Evolutionary conservation across 2,113 vertebrate genomes (phyloP).

Genomic region (Zosterops hypoxanthus): DNA sequence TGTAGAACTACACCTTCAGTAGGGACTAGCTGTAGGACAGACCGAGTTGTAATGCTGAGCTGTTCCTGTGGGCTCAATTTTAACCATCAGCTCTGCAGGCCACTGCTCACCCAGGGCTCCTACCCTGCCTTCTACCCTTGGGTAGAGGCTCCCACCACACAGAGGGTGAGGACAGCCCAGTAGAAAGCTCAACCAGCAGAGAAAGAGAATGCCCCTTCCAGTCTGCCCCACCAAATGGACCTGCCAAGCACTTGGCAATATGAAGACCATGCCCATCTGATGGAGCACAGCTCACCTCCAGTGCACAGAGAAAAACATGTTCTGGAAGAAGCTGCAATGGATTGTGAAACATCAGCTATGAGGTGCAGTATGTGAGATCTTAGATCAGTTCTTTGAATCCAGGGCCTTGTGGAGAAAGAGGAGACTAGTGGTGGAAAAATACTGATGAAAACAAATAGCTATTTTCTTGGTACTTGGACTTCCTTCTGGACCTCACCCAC

Average conservation of each 20-base stretch:
- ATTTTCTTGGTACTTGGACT: not conserved
- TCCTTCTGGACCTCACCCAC: not conserved
- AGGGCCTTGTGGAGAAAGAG: not conserved
- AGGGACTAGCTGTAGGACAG: not conserved
- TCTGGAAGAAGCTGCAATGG: not conserved
- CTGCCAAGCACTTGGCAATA: rapidly evolving
- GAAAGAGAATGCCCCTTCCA: not conserved
- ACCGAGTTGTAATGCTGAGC: not conserved
- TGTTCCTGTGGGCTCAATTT: not conserved
- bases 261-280: rapidly evolving
- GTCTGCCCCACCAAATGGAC: not conserved
- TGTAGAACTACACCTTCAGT: not conserved
- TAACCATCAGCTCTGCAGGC: not conserved
- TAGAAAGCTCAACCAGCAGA: not conserved
- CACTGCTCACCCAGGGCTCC: not conserved
- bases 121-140: not conserved
- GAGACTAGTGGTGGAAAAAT: not conserved
- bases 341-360: not conserved
- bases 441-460: not conserved
- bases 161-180: not conserved
- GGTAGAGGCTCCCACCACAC: not conserved
- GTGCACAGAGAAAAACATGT: not conserved
- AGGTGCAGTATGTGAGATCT: not conserved
- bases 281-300: not conserved
- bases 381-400: not conserved